A percentile compares a stretch with the other conserved stretches of the same genome.
Evolutionary conservation across 2,888 invertebrate species (phyloP).

Genomic region (Julus scanicus): DNA sequence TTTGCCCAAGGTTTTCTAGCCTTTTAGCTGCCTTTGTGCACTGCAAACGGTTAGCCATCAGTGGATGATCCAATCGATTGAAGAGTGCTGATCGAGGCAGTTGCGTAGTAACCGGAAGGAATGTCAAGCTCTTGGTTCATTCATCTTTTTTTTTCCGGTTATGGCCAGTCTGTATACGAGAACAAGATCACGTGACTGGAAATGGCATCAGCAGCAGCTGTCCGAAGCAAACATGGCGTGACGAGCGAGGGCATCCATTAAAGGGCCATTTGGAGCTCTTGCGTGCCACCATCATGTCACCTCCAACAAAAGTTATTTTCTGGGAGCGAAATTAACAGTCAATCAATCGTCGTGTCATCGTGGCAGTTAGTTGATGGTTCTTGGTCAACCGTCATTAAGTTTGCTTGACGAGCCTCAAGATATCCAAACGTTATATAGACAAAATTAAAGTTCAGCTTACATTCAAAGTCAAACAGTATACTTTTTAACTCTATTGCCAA

Average conservation of each 20-base stretch:
- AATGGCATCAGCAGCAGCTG: slow-evolving; percentile 14
- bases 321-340: slow-evolving; percentile 31
- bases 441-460: too few species aligned
- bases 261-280: background rate
- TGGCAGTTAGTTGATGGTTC: background rate
- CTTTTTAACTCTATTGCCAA: too few species aligned
- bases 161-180: background rate
- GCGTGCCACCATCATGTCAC: background rate
- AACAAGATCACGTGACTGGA: background rate
- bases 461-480: too few species aligned
- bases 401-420: background rate
- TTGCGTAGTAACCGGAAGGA: slow-evolving; percentile 9
- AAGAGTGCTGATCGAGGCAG: too few species aligned
- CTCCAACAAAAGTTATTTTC: background rate
- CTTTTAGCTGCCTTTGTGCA: background rate
- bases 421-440: background rate
- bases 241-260: background rate
- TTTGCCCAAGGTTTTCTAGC: background rate
- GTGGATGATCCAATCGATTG: background rate
- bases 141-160: background rate
- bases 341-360: background rate
- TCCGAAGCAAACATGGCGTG: background rate
- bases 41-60: background rate
- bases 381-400: background rate
- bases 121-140: background rate